Conservation (phyloP, 1,140 invertebrate genomes). For the Diprion similis region DNA sequence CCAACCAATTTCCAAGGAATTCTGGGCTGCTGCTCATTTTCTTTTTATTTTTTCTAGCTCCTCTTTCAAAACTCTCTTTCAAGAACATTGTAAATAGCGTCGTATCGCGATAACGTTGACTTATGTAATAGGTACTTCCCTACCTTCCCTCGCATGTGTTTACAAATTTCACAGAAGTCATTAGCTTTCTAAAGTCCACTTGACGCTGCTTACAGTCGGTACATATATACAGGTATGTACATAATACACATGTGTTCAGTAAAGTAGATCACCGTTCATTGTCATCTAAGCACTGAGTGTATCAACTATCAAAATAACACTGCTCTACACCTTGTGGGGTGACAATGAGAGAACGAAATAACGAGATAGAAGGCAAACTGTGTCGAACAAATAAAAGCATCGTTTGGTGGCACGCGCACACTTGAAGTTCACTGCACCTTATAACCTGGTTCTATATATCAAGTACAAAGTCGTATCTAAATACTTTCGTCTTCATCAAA, state of each 20-base stretch:
- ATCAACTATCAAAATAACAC: too few species aligned
- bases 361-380: background rate
- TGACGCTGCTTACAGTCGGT: background rate
- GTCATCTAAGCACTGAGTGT: too few species aligned
- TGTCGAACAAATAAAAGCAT: background rate
- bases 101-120: too few species aligned
- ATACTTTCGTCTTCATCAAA: background rate
- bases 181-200: background rate
- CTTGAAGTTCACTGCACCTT: background rate
- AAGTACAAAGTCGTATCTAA: too few species aligned
- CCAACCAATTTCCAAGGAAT: too few species aligned
- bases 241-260: too few species aligned
- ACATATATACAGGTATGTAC: too few species aligned
- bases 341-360: background rate
- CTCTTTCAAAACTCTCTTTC: background rate
- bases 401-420: background rate
- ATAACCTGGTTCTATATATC: background rate
- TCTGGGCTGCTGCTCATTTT: too few species aligned
- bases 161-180: background rate
- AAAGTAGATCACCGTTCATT: too few species aligned
- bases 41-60: background rate
- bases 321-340: background rate
- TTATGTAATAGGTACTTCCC: too few species aligned
- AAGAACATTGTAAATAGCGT: background rate
- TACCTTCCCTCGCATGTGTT: background rate